Evolutionary conservation across 1,140 invertebrate species (phyloP).

Genomic region (Alviniconcha marisindica): DNA sequence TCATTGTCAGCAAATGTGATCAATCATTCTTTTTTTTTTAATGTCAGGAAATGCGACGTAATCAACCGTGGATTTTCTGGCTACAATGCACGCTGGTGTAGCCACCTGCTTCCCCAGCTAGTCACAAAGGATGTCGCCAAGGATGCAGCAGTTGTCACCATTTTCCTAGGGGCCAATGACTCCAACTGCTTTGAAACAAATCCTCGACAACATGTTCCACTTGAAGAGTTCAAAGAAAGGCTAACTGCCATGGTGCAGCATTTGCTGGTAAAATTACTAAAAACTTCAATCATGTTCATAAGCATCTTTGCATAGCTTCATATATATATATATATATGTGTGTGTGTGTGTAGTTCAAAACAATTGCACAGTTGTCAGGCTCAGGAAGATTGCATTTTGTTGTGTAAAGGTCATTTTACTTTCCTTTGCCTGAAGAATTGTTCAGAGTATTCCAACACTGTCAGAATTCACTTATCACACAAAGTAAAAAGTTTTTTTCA

Average conservation of each 20-base stretch:
- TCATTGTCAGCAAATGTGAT: not conserved
- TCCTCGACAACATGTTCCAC: constrained; percentile 72
- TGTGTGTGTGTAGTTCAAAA: too few relatives aligned
- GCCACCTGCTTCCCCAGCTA: constrained; percentile 69
- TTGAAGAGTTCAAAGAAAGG: constrained; percentile 71
- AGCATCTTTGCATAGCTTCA: not conserved
- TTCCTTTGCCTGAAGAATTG: too few relatives aligned
- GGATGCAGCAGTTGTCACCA: constrained; percentile 67
- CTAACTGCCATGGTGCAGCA: constrained; percentile 70
- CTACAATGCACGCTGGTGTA: constrained; percentile 73
- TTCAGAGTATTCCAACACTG: too few relatives aligned
- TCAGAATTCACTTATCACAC: too few relatives aligned
- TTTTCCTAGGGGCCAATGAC: constrained; percentile 76
- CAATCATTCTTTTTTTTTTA: not conserved
- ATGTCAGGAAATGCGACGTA: constrained; percentile 75
- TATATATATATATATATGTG: not conserved
- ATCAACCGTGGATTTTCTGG: constrained; percentile 76
- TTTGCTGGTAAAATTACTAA: constrained; percentile 57
- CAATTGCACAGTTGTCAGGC: not conserved
- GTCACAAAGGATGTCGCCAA: constrained; percentile 60
- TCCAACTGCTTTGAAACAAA: constrained; percentile 60
- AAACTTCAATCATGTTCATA: not conserved
- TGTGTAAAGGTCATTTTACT: too few relatives aligned
- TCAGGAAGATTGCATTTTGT: too few relatives aligned
- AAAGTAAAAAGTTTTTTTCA: too few relatives aligned